phyloP scores from a whole-genome alignment of 2,888 invertebrate species.

The Belgica antarctica region DNA sequence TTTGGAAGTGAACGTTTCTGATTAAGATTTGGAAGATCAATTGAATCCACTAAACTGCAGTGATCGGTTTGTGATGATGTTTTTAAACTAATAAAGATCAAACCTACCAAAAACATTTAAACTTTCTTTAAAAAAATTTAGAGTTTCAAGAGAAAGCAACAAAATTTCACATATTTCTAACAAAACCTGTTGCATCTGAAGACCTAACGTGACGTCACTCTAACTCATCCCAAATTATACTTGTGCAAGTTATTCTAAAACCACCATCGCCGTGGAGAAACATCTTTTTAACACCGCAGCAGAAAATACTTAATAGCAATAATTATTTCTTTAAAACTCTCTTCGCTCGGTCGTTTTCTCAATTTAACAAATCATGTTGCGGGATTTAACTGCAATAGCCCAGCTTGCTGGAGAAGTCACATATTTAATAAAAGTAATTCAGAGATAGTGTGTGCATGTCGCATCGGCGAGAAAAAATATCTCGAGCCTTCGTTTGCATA shows the following conservation, averaged over 20 bases:
- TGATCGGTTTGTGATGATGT: too few relatives aligned
- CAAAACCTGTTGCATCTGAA: neutral
- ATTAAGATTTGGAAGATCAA: too few relatives aligned
- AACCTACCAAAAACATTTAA: too few relatives aligned
- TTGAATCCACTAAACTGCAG: too few relatives aligned
- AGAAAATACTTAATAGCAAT: conserved; percentile 17
- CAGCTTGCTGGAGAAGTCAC: conserved; percentile 13
- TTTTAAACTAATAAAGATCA: too few relatives aligned
- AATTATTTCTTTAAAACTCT: conserved; percentile 10
- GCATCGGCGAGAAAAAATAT: neutral
- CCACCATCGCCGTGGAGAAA: neutral
- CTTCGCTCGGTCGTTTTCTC: conserved; percentile 4
- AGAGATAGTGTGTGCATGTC: neutral
- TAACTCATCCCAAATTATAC: too few relatives aligned
- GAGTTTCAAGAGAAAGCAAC: too few relatives aligned
- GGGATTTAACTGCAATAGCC: neutral
- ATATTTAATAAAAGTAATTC: conserved; percentile 8
- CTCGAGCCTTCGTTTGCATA: neutral
- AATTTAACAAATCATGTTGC: neutral
- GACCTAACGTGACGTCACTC: too few relatives aligned
- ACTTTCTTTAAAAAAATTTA: too few relatives aligned
- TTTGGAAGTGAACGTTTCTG: too few relatives aligned
- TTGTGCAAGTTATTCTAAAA: neutral
- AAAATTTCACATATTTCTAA: neutral
- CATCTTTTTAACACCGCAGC: neutral